Percentiles rank a stretch among this genome's conserved stretches.
Conservation (phyloP, 1,140 invertebrate genomes). For the Drosophila cardini region DNA sequence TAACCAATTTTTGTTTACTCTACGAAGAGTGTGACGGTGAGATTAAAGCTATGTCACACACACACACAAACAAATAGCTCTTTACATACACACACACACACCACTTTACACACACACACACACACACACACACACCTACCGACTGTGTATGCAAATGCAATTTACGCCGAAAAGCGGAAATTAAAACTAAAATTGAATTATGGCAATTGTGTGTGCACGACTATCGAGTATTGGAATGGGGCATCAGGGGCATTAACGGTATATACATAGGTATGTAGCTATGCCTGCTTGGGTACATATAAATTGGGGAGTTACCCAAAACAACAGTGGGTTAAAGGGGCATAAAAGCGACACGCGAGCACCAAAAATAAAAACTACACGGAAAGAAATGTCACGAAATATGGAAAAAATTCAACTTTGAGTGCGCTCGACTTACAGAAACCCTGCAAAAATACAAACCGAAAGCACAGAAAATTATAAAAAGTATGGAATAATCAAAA, state of each 20-base stretch:
- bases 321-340: background rate
- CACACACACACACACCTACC: constrained; percentile 11
- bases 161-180: constrained; percentile 76
- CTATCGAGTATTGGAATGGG: constrained; percentile 23
- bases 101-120: constrained; percentile 1
- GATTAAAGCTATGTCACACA: constrained; percentile 26
- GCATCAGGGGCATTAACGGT: constrained; percentile 1
- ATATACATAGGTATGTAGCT: background rate
- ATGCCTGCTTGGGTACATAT: background rate
- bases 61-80: constrained; percentile 23
- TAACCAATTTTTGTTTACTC: constrained; percentile 15
- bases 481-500: too few relatives aligned
- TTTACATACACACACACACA: constrained; percentile 4
- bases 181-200: constrained; percentile 84
- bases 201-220: constrained; percentile 63
- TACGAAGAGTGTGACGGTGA: constrained; percentile 4
- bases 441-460: background rate
- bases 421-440: background rate
- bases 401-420: background rate
- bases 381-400: background rate
- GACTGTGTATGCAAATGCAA: constrained; percentile 67
- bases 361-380: constrained; percentile 24
- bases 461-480: too few relatives aligned
- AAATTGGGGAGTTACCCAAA: background rate
- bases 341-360: constrained; percentile 27